Evolutionary conservation across 2,888 invertebrate species (phyloP), one percentile per base, ranked within the genome.

Genomic region (Xestia sexstrigata): DNA sequence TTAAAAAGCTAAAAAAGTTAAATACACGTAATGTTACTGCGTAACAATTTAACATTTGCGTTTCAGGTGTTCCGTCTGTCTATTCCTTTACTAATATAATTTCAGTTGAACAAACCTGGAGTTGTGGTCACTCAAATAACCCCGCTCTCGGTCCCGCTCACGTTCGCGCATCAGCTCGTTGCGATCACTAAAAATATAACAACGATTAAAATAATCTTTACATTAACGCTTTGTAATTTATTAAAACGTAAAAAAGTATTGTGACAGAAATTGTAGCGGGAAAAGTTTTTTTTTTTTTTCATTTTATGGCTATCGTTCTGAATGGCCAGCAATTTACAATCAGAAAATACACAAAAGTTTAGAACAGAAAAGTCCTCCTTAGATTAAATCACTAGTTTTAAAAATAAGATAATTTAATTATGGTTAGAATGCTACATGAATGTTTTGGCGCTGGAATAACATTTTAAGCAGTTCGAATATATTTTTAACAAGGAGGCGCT

Each of bases 161-260:
- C 98, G 97, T 92, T 98, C 98, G 80, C 98, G 96, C 91, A 98
- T 97, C 87, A 98, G 96, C 95, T 99, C 99, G 93, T 99, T 99
- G 87, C 98, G 98, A 95, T 99, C 99, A 93, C 98, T 97, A 87
- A 76, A 93, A 92, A 78, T 39, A 70, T n/a, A 47, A 45, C 5
- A 76, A 47, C 15, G 0, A 23, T 78, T 58, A 67, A 45, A 45
- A 35, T 30, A 49, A 49, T 55, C 9, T 58, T 26, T 60, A 0
- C 7, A 26, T 62, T 65, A 11, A 45, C 23, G 11, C 17, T 26
- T 17, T 26, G 26, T 35, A n/a, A 42, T 7, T n/a, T 65, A 39
- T 2, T n/a, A 65, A 15, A 63, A 62, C 26, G 9, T 9, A 6
- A 65, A 6, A 11, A n/a, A 47, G 17, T 20, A 45, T 45, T 6